These are phyloP conservation scores for Sebastes steindachneri DNA, from an alignment of 2,797 vertebrate species.

Conservation along the genomic window DNA sequence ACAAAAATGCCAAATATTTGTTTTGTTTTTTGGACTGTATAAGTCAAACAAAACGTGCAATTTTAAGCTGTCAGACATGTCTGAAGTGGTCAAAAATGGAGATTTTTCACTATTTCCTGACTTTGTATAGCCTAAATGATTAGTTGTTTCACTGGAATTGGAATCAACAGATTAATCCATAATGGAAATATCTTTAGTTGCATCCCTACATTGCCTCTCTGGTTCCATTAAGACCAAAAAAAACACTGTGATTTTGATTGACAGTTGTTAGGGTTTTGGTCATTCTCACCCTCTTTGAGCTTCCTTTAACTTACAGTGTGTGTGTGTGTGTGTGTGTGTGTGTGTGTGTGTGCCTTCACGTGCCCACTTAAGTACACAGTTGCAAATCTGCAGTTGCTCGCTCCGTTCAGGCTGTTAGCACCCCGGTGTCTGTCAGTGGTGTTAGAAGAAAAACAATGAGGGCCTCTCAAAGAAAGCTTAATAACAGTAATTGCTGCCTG, in stretches of 20 bases:
- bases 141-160: fast-evolving
- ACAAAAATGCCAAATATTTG: not conserved
- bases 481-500: conserved; percentile 72
- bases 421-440: conserved; percentile 59
- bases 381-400: conserved; percentile 29
- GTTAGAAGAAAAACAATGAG: conserved; percentile 63
- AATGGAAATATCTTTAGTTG: not conserved
- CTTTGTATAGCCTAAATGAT: not conserved
- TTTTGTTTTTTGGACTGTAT: not conserved
- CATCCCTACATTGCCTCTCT: not conserved
- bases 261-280: conserved; percentile 39
- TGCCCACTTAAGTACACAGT: conserved; percentile 32
- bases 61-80: not conserved
- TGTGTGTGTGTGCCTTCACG: conserved; percentile 7
- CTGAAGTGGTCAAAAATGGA: not conserved
- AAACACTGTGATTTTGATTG: conserved; percentile 13
- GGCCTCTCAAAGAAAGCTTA: conserved; percentile 67
- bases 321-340: conserved; percentile 1
- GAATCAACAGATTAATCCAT: not conserved
- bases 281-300: conserved; percentile 20
- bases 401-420: conserved; percentile 37
- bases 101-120: not conserved
- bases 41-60: not conserved
- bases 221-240: not conserved
- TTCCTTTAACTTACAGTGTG: not conserved